Base-by-base conservation (phyloP, 1,140 invertebrate species). In the Magallana gigas region DNA sequence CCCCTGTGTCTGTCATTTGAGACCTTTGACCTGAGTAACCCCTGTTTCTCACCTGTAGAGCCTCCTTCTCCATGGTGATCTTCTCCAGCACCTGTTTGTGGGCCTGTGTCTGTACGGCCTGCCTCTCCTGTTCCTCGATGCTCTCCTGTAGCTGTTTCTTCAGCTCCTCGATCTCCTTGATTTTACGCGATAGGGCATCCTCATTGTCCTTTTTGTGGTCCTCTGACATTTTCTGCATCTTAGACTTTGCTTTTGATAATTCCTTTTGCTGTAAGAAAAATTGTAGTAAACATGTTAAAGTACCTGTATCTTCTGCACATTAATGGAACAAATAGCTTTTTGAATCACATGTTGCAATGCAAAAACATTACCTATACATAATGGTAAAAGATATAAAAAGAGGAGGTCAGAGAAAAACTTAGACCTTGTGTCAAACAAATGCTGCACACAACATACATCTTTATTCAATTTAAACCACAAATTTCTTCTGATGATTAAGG, bases 131-230 rank as follows among this genome's bases (percentile, higher is more conserved):
- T 71, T 93, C 92, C 57, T 92, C 89, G 64, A 86, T 88, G 57
- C 87, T 85, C 8, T 80, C 76, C 84, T 90, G 89, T 58, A 94
- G 83, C 82, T 92, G 89, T 76, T 92, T 89, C 84, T 89, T 93
- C 57, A 94, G 89, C 18, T 93, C 90, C 58, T 92, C 89, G 6
- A 95, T 90, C 87, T 95, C 92, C n/a, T 93, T 94, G 84, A 95
- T 95, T 82, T 92, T 93, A 29, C 91, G 84, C 9, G 85, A 84
- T 58, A 91, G 84, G 48, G 91, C 85, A 57, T 95, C 95, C 56
- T 95, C 93, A 36, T 90, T 93, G 86, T 94, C 93, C 86, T 88
- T 91, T 84, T 93, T 90, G 88, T 90, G 91, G 62, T 92, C 91
- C 89, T 92, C 91, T 87, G 88, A 91, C 87, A 90, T 87, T 85